These are phyloP conservation scores for Bombylius discolor DNA, from an alignment of 2,888 invertebrate genomes.

Conservation along the genomic window DNA sequence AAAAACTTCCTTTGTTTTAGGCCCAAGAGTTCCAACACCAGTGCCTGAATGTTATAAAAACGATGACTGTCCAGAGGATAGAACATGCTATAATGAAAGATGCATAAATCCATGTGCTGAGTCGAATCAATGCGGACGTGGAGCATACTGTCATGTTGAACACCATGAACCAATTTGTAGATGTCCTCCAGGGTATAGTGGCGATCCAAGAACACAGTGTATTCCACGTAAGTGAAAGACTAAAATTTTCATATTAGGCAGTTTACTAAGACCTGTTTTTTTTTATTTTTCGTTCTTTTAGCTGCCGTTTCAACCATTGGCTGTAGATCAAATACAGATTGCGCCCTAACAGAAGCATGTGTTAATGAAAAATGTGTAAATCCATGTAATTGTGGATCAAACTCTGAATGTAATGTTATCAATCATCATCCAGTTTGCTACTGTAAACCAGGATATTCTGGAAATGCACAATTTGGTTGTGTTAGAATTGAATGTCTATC, in stretches of 20 bases:
- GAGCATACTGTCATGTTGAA: slow-evolving; percentile 71
- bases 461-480: slow-evolving; percentile 73
- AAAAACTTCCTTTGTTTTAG: background rate
- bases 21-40: slow-evolving; percentile 24
- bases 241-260: background rate
- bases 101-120: slow-evolving; percentile 67
- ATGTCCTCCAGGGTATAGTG: slow-evolving; percentile 66
- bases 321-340: slow-evolving; percentile 68
- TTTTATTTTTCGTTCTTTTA: background rate
- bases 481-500: slow-evolving; percentile 68
- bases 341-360: slow-evolving; percentile 70
- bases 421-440: slow-evolving; percentile 78
- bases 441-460: slow-evolving; percentile 70
- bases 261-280: too few relatives aligned
- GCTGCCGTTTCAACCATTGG: slow-evolving; percentile 40
- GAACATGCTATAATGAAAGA: slow-evolving; percentile 58
- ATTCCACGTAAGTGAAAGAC: slow-evolving; percentile 54
- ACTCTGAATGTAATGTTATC: slow-evolving; percentile 67
- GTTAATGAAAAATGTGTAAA: slow-evolving; percentile 65
- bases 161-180: slow-evolving; percentile 63
- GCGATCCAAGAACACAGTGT: slow-evolving; percentile 59
- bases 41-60: slow-evolving; percentile 61
- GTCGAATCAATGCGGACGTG: slow-evolving; percentile 57
- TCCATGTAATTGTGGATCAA: slow-evolving; percentile 74
- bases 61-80: slow-evolving; percentile 62